Conservation (phyloP, 2,797 vertebrate genomes). For the Psittacula derbiana region DNA sequence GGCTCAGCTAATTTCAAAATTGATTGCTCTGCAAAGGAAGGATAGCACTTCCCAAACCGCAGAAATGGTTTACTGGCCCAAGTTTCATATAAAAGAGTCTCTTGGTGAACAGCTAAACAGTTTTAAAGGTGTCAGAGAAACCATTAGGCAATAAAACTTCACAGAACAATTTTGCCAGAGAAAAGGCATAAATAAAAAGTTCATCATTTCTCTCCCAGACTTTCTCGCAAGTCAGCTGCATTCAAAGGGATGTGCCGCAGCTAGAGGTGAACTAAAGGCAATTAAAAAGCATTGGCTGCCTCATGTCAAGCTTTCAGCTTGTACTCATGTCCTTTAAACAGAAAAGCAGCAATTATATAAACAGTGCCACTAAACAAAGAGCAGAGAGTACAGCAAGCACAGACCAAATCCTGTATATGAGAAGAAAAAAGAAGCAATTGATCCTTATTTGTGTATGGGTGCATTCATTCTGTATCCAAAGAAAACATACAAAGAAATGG, state of each 20-base stretch:
- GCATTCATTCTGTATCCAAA: not conserved
- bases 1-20: conserved; percentile 34
- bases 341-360: conserved; percentile 16
- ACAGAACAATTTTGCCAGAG: conserved; percentile 26
- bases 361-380: not conserved
- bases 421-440: not conserved
- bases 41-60: not conserved
- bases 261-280: not conserved
- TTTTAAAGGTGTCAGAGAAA: conserved; percentile 45
- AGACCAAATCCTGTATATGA: not conserved
- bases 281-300: not conserved
- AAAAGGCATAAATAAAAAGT: conserved; percentile 34
- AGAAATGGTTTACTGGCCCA: conserved; percentile 14
- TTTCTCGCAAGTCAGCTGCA: not conserved
- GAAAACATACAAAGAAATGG: not conserved
- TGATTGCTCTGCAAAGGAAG: conserved; percentile 11
- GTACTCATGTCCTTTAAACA: not conserved
- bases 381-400: not conserved
- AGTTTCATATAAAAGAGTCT: conserved; percentile 9
- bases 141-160: conserved; percentile 30
- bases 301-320: not conserved
- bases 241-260: not conserved
- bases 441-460: not conserved
- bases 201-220: not conserved
- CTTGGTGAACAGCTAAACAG: conserved; percentile 8